phyloP scores from a whole-genome alignment of 2,113 vertebrate species.

The Panurus biarmicus region DNA sequence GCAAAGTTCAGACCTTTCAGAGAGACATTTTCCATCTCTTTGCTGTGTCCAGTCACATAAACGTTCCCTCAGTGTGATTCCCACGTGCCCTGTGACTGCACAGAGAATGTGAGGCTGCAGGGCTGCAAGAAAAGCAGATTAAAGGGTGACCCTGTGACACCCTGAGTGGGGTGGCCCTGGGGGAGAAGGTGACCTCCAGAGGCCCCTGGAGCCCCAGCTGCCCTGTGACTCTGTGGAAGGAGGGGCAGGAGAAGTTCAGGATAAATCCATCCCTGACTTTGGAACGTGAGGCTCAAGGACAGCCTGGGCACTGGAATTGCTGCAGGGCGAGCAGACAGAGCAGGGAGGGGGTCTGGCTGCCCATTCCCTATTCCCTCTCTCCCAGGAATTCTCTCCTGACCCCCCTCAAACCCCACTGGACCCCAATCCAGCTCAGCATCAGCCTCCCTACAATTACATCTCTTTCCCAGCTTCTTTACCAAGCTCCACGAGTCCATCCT shows the following conservation, averaged over 20 bases:
- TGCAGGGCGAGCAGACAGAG: not conserved
- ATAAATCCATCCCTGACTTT: not conserved
- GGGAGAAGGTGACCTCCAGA: not conserved
- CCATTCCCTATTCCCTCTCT: not conserved
- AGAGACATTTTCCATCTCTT: not conserved
- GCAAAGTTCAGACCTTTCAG: not conserved
- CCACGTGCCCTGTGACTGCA: not conserved
- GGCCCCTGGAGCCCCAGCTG: not conserved
- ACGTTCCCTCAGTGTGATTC: not conserved
- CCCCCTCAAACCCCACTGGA: not conserved
- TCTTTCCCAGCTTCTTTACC: not conserved
- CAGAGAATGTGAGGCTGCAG: not conserved
- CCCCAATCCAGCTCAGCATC: not conserved
- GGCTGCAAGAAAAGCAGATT: not conserved
- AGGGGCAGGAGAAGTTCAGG: not conserved
- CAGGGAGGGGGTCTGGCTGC: not conserved
- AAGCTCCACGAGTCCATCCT: not conserved
- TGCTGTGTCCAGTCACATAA: not conserved
- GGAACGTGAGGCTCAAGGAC: not conserved
- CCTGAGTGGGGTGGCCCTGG: not conserved
- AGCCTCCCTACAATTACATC: not conserved
- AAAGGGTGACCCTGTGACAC: not conserved
- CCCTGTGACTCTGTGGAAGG: not conserved
- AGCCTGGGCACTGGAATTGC: not conserved
- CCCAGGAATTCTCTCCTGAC: not conserved